Conservation (phyloP, 2,888 invertebrate species). For the Drosophila stalkeri region DNA sequence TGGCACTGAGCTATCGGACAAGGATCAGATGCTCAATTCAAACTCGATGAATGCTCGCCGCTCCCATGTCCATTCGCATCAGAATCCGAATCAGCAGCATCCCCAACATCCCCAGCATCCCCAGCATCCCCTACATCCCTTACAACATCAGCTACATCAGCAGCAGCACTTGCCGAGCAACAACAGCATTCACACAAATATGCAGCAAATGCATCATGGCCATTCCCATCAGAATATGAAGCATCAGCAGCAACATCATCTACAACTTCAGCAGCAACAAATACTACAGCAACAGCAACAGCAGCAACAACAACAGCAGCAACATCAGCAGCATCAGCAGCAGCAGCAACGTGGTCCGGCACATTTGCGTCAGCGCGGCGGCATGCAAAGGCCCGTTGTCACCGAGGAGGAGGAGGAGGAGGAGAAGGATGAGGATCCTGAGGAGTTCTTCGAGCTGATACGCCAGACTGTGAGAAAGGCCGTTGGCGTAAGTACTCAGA, state of each 20-base stretch:
- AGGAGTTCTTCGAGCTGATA: slow-evolving; percentile 83
- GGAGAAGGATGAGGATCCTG: slow-evolving; percentile 82
- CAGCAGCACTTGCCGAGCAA: slow-evolving; percentile 46
- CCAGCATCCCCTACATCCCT: slow-evolving; percentile 35
- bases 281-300: slow-evolving; percentile 10
- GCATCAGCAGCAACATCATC: slow-evolving; percentile 25
- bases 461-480: slow-evolving; percentile 81
- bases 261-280: slow-evolving; percentile 5
- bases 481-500: slow-evolving; percentile 68
- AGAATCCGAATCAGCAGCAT: neutral
- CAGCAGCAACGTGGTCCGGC: slow-evolving; percentile 2
- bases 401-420: slow-evolving; percentile 73
- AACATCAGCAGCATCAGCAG: slow-evolving; percentile 5
- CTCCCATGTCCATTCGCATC: slow-evolving; percentile 34
- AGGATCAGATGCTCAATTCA: slow-evolving; percentile 39
- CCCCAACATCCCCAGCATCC: slow-evolving; percentile 13
- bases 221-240: slow-evolving; percentile 15
- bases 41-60: slow-evolving; percentile 24
- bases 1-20: slow-evolving; percentile 47
- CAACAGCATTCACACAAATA: slow-evolving; percentile 12
- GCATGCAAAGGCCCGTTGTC: slow-evolving; percentile 25
- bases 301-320: slow-evolving; percentile 9
- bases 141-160: slow-evolving; percentile 70
- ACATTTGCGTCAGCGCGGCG: slow-evolving; percentile 27
- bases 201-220: slow-evolving; percentile 23